phyloP scores from a whole-genome alignment of 1,140 invertebrate species.

The Rhizoglyphus robini region DNA sequence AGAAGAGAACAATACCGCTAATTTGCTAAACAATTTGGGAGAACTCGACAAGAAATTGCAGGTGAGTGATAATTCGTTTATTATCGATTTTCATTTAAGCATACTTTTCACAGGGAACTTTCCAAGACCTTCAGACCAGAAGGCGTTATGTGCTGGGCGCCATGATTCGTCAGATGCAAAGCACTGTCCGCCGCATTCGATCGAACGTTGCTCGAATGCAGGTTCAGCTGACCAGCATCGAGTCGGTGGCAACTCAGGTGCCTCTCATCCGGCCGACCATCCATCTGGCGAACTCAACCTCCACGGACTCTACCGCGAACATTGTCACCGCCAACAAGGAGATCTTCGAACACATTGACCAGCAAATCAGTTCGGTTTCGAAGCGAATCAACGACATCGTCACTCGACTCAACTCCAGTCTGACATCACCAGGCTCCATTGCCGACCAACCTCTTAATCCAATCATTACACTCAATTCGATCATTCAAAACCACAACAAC shows the following conservation, averaged over 20 bases:
- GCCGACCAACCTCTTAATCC: background rate
- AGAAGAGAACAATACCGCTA: background rate
- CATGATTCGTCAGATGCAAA: slow-evolving; percentile 13
- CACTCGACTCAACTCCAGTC: background rate
- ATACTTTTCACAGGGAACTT: background rate
- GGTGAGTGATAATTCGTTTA: background rate
- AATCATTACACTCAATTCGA: background rate
- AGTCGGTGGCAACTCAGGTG: background rate
- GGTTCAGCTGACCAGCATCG: background rate
- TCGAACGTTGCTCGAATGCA: slow-evolving; percentile 7
- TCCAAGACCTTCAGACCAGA: background rate
- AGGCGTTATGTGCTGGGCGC: slow-evolving; percentile 17
- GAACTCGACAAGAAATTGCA: background rate
- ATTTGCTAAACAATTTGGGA: background rate
- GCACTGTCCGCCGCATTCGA: slow-evolving; percentile 11
- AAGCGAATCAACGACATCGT: slow-evolving; percentile 10
- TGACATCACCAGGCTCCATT: background rate
- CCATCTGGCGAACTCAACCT: background rate
- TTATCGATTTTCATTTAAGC: background rate
- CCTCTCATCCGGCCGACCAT: background rate
- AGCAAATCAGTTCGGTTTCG: background rate
- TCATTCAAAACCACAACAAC: too few relatives aligned
- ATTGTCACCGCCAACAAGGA: background rate
- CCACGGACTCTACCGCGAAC: background rate
- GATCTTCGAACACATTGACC: background rate